Percentiles rank a stretch among this genome's conserved stretches.
Evolutionary conservation across 2,797 vertebrate species (phyloP).

Genomic region (Dallia pectoralis): DNA sequence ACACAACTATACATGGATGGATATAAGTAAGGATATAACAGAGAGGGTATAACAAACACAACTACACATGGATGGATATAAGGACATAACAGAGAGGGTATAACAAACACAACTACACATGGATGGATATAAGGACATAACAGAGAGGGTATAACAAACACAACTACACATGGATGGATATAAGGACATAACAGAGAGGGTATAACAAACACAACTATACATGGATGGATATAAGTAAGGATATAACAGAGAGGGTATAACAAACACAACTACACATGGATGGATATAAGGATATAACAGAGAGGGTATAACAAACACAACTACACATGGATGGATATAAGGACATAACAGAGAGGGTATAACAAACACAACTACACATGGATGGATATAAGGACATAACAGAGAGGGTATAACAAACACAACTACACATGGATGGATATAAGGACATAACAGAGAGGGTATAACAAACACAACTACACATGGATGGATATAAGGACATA

Average conservation of each 20-base stretch:
- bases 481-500: not conserved
- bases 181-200: not conserved
- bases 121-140: not conserved
- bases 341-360: not conserved
- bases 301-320: not conserved
- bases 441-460: not conserved
- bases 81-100: not conserved
- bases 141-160: not conserved
- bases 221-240: too few species aligned
- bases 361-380: not conserved
- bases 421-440: not conserved
- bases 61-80: not conserved
- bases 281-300: not conserved
- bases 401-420: not conserved
- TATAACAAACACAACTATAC: not conserved
- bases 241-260: not conserved
- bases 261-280: not conserved
- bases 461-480: not conserved
- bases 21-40: too few species aligned
- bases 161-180: not conserved
- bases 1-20: not conserved
- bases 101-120: not conserved
- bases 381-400: not conserved
- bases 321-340: not conserved
- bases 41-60: not conserved